These are phyloP conservation scores for Zosterops borbonicus DNA, from an alignment of 2,113 vertebrate species.

Conservation along the genomic window DNA sequence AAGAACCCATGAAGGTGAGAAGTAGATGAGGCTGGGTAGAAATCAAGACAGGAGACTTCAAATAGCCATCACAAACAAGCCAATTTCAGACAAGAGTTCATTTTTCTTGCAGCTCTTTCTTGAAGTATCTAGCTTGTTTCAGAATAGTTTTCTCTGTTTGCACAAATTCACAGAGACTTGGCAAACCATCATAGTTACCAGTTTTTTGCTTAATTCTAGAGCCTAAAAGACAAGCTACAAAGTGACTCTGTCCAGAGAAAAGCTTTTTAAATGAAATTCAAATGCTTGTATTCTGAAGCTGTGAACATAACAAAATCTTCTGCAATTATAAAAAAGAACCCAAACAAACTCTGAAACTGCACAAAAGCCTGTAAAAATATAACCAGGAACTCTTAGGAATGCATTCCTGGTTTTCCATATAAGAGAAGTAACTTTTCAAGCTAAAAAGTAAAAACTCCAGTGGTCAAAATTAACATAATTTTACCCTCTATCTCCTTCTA, in stretches of 20 bases:
- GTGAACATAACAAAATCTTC: background rate
- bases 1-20: background rate
- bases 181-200: background rate
- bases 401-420: background rate
- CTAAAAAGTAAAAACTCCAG: background rate
- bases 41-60: background rate
- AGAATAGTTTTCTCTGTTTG: background rate
- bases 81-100: background rate
- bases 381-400: background rate
- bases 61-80: background rate
- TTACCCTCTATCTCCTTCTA: background rate
- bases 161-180: background rate
- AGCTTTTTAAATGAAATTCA: background rate
- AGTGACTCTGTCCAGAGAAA: background rate
- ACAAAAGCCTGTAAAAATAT: background rate
- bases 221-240: background rate
- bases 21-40: rapidly evolving
- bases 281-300: background rate
- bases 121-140: background rate
- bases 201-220: background rate
- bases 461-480: background rate
- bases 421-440: background rate
- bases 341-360: background rate
- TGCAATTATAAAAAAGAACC: background rate
- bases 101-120: background rate